These are phyloP conservation scores for Manduca sexta DNA, from an alignment of 1,140 invertebrate species.

Conservation along the genomic window DNA sequence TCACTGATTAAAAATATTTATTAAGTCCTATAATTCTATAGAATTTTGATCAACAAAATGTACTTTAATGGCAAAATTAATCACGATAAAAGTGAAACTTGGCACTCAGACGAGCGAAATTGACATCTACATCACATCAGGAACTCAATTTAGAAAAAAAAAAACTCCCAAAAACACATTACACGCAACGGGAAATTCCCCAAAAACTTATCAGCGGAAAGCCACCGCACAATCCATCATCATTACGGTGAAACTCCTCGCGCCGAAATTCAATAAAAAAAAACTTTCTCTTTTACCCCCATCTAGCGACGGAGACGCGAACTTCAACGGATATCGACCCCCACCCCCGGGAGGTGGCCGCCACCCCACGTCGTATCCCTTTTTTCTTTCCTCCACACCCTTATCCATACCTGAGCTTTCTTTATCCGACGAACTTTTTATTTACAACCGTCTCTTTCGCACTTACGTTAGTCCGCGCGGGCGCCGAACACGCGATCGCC, in stretches of 20 bases:
- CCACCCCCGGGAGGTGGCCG: slow-evolving; percentile 34
- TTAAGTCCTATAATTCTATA: too few species aligned
- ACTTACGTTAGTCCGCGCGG: slow-evolving; percentile 8
- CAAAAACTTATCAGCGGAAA: slow-evolving; percentile 66
- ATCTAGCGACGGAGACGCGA: slow-evolving; percentile 54
- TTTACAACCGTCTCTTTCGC: slow-evolving; percentile 52
- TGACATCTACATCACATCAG: slow-evolving; percentile 28
- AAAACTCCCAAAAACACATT: slow-evolving; percentile 60
- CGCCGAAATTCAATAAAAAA: slow-evolving; percentile 68
- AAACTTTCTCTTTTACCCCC: slow-evolving; percentile 58
- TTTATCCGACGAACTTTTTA: slow-evolving; percentile 68
- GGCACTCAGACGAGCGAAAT: slow-evolving; percentile 17
- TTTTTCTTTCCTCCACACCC: slow-evolving; percentile 68
- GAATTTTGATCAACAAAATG: too few species aligned
- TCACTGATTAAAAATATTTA: too few species aligned
- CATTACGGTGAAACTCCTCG: slow-evolving; percentile 62
- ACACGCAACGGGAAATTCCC: slow-evolving; percentile 51
- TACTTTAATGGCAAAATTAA: neutral
- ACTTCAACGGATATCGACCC: slow-evolving; percentile 25
- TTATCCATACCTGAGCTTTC: slow-evolving; percentile 70
- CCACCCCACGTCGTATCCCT: slow-evolving; percentile 64
- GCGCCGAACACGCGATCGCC: slow-evolving; percentile 23
- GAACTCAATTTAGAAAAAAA: slow-evolving; percentile 47
- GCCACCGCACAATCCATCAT: slow-evolving; percentile 68
- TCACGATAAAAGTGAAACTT: neutral